Evolutionary conservation across 2,797 vertebrate species (phyloP).

Genomic region (Oreonectes daqikongensis): DNA sequence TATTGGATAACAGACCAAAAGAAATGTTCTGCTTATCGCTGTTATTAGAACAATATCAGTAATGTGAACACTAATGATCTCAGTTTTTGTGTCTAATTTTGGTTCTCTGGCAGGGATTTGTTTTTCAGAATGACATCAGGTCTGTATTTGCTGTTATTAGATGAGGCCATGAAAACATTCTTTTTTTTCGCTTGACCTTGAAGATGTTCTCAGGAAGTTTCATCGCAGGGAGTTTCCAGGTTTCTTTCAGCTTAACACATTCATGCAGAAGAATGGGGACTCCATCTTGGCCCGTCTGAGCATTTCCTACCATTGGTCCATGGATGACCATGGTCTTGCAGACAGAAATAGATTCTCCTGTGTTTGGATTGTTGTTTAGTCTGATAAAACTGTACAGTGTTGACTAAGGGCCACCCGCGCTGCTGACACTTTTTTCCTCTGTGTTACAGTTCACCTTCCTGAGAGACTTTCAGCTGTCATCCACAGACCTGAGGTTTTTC

Average conservation of each 20-base stretch:
- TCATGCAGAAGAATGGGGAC: conserved; percentile 55
- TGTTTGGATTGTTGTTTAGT: conserved; percentile 60
- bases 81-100: neutral
- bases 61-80: conserved; percentile 7
- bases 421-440: conserved; percentile 67
- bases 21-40: conserved; percentile 42
- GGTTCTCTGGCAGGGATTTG: conserved; percentile 3
- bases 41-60: conserved; percentile 34
- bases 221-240: conserved; percentile 34
- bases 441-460: conserved; percentile 76
- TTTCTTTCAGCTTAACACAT: conserved; percentile 41
- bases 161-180: conserved; percentile 24
- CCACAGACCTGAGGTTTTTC: conserved; percentile 52
- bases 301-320: conserved; percentile 55
- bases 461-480: conserved; percentile 52
- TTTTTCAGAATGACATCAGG: conserved; percentile 12
- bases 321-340: conserved; percentile 27
- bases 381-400: conserved; percentile 41
- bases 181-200: conserved; percentile 60
- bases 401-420: conserved; percentile 58
- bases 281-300: conserved; percentile 42
- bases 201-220: conserved; percentile 57
- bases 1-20: conserved; percentile 69
- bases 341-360: conserved; percentile 50
- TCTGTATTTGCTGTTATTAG: conserved; percentile 3